Evolutionary conservation across 2,888 invertebrate species (phyloP).

Genomic region (Halictus quadricinctus): DNA sequence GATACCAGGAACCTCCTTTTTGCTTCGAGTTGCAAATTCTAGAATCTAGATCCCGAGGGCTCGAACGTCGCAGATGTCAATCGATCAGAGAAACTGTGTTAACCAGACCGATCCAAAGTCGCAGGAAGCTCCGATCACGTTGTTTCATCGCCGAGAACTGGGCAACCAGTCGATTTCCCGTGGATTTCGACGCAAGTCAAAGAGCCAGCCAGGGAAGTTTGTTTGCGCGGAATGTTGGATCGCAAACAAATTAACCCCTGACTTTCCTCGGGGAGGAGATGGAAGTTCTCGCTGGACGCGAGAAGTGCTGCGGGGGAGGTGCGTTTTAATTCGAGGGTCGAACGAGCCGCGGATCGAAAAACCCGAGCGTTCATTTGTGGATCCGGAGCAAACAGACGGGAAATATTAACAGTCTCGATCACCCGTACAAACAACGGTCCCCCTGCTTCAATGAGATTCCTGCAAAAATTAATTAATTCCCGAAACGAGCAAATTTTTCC

Average conservation of each 20-base stretch:
- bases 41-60: not conserved
- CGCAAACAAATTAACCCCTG: slow-evolving; percentile 13
- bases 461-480: not conserved
- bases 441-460: not conserved
- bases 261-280: not conserved
- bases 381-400: not conserved
- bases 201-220: not conserved
- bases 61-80: not conserved
- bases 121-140: not conserved
- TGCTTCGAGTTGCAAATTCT: not conserved
- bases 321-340: not conserved
- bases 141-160: not conserved
- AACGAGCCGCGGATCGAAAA: not conserved
- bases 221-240: slow-evolving; percentile 5
- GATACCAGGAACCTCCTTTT: not conserved
- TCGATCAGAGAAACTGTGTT: not conserved
- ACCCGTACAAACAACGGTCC: not conserved
- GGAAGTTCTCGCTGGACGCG: not conserved
- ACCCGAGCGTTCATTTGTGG: slow-evolving; percentile 1
- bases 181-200: not conserved
- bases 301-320: not conserved
- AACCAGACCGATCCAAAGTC: not conserved
- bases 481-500: too few species aligned
- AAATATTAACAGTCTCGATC: not conserved
- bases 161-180: slow-evolving; percentile 1